Percentiles rank a stretch among this genome's conserved stretches.
phyloP scores from a whole-genome alignment of 2,888 invertebrate species.

The Spialia ferax region DNA sequence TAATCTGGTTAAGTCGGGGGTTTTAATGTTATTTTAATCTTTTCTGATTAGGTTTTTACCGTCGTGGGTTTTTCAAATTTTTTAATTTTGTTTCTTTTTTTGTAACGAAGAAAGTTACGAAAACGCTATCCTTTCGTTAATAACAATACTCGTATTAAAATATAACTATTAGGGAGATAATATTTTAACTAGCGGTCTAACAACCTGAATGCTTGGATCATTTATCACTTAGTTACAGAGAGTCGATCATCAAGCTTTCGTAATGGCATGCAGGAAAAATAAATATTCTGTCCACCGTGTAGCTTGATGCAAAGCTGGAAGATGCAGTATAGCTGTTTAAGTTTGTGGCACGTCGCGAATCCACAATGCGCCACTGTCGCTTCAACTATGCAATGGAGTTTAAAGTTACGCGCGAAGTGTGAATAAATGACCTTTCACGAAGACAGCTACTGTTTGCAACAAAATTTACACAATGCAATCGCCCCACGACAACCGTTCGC shows the following conservation, averaged over 20 bases:
- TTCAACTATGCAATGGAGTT: conserved; percentile 37
- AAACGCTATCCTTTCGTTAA: too few relatives aligned
- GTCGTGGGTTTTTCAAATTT: too few relatives aligned
- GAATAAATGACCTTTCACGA: conserved; percentile 37
- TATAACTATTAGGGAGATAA: too few relatives aligned
- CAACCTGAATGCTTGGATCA: neutral
- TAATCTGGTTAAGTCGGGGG: too few relatives aligned
- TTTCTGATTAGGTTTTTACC: too few relatives aligned
- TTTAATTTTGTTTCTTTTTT: too few relatives aligned
- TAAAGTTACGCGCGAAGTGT: conserved; percentile 30
- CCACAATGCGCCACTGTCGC: conserved; percentile 21
- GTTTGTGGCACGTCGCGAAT: conserved; percentile 28
- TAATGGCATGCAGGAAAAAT: neutral
- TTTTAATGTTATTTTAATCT: too few relatives aligned
- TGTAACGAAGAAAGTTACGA: too few relatives aligned
- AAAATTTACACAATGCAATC: conserved; percentile 28
- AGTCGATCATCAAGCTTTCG: neutral
- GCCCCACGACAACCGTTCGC: neutral
- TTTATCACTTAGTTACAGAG: neutral
- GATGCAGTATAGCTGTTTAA: conserved; percentile 19
- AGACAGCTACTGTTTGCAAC: conserved; percentile 23
- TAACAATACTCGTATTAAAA: too few relatives aligned
- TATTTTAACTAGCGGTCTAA: too few relatives aligned
- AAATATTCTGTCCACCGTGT: neutral
- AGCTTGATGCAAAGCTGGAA: conserved; percentile 16